phyloP scores from a whole-genome alignment of 2,888 invertebrate species.

The Drosophila paramelanica region DNA sequence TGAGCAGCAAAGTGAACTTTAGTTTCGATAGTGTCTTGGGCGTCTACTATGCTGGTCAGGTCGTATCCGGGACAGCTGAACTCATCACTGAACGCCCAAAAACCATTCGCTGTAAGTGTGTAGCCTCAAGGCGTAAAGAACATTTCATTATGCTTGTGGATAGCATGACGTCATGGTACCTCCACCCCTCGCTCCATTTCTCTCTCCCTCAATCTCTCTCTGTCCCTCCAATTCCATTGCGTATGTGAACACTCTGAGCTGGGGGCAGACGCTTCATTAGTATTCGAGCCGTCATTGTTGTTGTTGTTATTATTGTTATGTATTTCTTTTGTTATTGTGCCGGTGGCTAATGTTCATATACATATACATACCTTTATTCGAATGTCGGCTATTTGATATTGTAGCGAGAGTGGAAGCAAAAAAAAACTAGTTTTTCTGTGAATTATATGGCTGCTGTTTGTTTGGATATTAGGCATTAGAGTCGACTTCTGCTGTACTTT shows the following conservation, averaged over 20 bases:
- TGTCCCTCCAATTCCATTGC: conserved; percentile 54
- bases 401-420: conserved; percentile 18
- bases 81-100: conserved; percentile 83
- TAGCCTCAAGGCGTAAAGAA: conserved; percentile 33
- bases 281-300: conserved; percentile 54
- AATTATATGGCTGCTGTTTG: conserved; percentile 28
- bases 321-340: conserved; percentile 46
- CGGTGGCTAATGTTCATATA: conserved; percentile 40
- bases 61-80: conserved; percentile 83
- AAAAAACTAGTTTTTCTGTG: conserved; percentile 62
- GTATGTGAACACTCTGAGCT: conserved; percentile 36
- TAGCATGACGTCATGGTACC: conserved; percentile 65
- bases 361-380: background rate
- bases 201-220: conserved; percentile 11
- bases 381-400: conserved; percentile 47
- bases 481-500: conserved; percentile 23
- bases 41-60: conserved; percentile 84
- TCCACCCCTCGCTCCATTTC: conserved; percentile 1
- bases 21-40: conserved; percentile 82
- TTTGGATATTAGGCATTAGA: conserved; percentile 23
- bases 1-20: conserved; percentile 84
- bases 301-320: conserved; percentile 28
- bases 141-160: conserved; percentile 16
- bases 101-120: conserved; percentile 83
- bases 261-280: conserved; percentile 32